These are phyloP conservation scores for Gortyna flavago DNA, from an alignment of 2,888 invertebrate genomes.

Conservation along the genomic window DNA sequence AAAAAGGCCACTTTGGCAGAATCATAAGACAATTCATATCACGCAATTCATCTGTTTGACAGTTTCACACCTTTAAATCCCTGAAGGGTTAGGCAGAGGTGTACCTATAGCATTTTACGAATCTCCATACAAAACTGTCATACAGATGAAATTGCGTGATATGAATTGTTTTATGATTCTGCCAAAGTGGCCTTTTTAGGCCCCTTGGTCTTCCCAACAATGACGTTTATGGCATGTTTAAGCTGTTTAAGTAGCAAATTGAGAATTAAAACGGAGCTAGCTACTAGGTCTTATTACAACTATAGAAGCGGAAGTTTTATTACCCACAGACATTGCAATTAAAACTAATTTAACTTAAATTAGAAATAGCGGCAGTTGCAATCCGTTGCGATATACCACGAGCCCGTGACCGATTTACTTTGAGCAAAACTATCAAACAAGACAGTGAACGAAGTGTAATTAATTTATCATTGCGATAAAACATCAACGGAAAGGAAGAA, in stretches of 20 bases:
- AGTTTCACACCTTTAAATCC: too few relatives aligned
- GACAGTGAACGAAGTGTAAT: constrained; percentile 15
- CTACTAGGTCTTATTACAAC: constrained; percentile 13
- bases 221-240: not conserved
- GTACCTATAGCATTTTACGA: too few relatives aligned
- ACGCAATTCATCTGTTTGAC: too few relatives aligned
- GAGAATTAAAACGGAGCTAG: not conserved
- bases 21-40: too few relatives aligned
- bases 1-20: too few relatives aligned
- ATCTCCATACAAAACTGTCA: too few relatives aligned
- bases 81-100: too few relatives aligned
- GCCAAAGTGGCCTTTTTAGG: too few relatives aligned
- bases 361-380: constrained; percentile 48
- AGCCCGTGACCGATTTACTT: constrained; percentile 31
- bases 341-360: constrained; percentile 48
- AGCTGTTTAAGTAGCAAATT: not conserved
- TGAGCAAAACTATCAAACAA: constrained; percentile 17
- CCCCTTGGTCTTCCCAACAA: not conserved
- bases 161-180: too few relatives aligned
- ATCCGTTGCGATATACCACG: constrained; percentile 43
- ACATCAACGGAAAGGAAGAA: constrained; percentile 37
- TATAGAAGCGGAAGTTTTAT: constrained; percentile 41
- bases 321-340: constrained; percentile 48
- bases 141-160: too few relatives aligned
- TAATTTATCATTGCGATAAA: constrained; percentile 29